Base-by-base conservation (phyloP, 1,140 invertebrate species). In the Penaeus vannamei region DNA sequence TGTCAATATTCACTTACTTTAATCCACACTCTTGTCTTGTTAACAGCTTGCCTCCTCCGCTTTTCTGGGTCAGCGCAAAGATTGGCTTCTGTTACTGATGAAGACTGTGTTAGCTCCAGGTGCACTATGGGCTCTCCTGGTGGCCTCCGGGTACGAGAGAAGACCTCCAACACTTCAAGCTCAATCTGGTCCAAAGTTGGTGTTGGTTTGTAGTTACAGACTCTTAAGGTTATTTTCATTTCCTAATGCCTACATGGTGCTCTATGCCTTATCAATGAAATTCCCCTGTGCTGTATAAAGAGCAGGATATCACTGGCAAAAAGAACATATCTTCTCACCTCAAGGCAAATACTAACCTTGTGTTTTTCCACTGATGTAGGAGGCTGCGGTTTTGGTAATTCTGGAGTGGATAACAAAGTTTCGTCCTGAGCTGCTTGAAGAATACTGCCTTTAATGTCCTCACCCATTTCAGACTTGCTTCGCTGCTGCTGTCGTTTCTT, bases 351-450 rank as follows among this genome's bases (percentile, higher is more conserved):
- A 77, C 60, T 59, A 10, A 80, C 85, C 86, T 88, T 88, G 20
- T 83, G 86, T 46, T 77, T 88, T 29, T 72, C 66, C 32, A 77
- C 32, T 46, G 86, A 66, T 61, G 29, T 61, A 12, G 86, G 81
- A 53, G 86, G 86, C 14, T 53, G 46, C 10, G 86, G 86, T 46
- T 76, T 72, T 36, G 80, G 23, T 77, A 36, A 26, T 32, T 88
- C 86, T 36, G 86, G 80, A n/a, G 61, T 77, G 12, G 86, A 61
- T 66, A 88, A 42, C 20, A 84, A 46, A n/a, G 81, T 77, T 12
- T 88, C 86, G 62, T 88, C 86, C 64, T 88, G 86, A 22, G 86
- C 69, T n/a, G 80, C 86, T 26, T 88, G 86, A 1, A 88, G 64
- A 17, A 83, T n/a, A 23, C 23, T 62, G 23, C 66, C 61, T 59